These are phyloP conservation scores for Pica pica DNA, from an alignment of 2,113 vertebrate genomes.

Conservation along the genomic window DNA sequence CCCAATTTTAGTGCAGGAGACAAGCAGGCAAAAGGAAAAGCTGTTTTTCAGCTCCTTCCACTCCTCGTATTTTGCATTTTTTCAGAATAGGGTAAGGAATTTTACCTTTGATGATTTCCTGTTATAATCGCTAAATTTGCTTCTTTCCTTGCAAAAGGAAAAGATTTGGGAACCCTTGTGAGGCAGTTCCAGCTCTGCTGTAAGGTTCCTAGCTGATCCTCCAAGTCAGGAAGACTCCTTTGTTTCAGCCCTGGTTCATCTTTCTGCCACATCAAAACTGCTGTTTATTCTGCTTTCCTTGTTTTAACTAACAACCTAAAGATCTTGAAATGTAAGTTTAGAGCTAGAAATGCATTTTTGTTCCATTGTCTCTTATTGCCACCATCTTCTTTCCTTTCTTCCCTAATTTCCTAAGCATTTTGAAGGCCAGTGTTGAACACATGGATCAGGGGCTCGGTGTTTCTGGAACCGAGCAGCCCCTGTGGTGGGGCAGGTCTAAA, in stretches of 20 bases:
- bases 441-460: background rate
- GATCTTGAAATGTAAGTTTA: slow-evolving; percentile 38
- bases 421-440: background rate
- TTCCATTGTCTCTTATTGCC: background rate
- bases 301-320: slow-evolving; percentile 51
- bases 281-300: slow-evolving; percentile 17
- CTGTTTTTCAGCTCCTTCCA: background rate
- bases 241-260: background rate
- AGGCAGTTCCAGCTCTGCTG: background rate
- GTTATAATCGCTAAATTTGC: background rate
- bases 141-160: background rate
- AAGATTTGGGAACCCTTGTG: background rate
- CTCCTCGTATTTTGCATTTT: background rate
- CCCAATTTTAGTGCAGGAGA: background rate
- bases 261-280: background rate
- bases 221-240: background rate
- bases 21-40: background rate
- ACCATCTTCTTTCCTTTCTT: background rate
- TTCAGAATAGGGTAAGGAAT: background rate
- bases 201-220: background rate
- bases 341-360: slow-evolving; percentile 12
- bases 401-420: background rate
- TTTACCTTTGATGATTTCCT: background rate
- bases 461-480: background rate
- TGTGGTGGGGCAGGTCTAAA: background rate